These are phyloP conservation scores for Kryptopterus vitreolus DNA, from an alignment of 2,797 vertebrate species.

Conservation along the genomic window DNA sequence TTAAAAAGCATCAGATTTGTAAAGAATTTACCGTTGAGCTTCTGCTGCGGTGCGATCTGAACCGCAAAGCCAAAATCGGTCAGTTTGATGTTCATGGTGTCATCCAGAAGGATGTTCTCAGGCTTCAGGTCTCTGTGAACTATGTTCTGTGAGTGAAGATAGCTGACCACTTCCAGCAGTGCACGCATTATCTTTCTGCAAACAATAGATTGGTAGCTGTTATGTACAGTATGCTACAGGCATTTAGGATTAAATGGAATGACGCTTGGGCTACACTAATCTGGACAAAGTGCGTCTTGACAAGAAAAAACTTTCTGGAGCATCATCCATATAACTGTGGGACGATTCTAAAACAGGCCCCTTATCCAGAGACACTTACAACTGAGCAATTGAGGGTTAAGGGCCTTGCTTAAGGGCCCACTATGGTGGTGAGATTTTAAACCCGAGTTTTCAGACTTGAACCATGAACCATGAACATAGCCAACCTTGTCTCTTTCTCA, in stretches of 20 bases:
- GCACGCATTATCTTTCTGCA: slow-evolving; percentile 92
- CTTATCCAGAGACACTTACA: too few relatives aligned
- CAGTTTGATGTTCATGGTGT: slow-evolving; percentile 94
- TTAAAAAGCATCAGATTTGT: background rate
- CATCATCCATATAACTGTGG: background rate
- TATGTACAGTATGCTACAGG: background rate
- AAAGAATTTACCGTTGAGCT: slow-evolving; percentile 79
- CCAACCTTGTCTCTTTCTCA: slow-evolving; percentile 95
- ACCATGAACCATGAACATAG: background rate
- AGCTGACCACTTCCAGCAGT: slow-evolving; percentile 88
- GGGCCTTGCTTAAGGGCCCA: too few relatives aligned
- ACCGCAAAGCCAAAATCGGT: slow-evolving; percentile 96
- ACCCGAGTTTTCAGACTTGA: too few relatives aligned
- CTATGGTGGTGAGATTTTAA: too few relatives aligned
- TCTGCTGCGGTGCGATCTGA: slow-evolving; percentile 77
- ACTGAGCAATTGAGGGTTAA: too few relatives aligned
- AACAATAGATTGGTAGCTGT: slow-evolving; percentile 10
- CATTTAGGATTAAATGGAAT: background rate
- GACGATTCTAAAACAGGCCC: too few relatives aligned
- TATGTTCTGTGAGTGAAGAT: slow-evolving; percentile 87
- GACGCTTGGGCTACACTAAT: background rate
- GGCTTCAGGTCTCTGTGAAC: slow-evolving; percentile 96
- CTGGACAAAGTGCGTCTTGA: background rate
- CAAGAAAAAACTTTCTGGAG: background rate
- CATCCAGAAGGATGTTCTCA: slow-evolving; percentile 95